Evolutionary conservation across 2,888 invertebrate genomes (phyloP).

Genomic region (Capitulum mitella): DNA sequence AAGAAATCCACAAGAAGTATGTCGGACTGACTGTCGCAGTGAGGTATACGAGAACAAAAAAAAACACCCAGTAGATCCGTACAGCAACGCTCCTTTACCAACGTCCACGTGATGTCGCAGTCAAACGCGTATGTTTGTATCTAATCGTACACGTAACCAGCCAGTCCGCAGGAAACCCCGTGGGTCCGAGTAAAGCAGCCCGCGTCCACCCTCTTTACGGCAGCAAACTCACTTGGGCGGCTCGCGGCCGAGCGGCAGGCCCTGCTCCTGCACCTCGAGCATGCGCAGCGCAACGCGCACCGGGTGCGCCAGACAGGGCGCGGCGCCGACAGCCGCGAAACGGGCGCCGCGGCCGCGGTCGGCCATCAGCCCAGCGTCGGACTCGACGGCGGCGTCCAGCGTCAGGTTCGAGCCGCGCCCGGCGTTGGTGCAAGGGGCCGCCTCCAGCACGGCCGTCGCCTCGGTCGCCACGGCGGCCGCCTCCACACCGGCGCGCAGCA

Average conservation of each 20-base stretch:
- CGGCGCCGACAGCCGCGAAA: constrained; percentile 81
- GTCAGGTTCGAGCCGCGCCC: constrained; percentile 91
- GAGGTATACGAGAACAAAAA: too few species aligned
- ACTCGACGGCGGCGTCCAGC: constrained; percentile 79
- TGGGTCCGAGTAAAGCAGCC: too few species aligned
- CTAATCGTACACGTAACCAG: neutral
- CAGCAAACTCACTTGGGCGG: constrained; percentile 53
- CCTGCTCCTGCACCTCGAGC: constrained; percentile 62
- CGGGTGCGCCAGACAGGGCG: constrained; percentile 74
- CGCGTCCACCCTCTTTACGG: neutral
- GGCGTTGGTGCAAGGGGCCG: constrained; percentile 85
- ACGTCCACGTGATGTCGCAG: too few species aligned
- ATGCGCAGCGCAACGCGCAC: constrained; percentile 68
- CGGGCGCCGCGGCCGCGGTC: constrained; percentile 53
- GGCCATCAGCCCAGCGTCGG: constrained; percentile 88
- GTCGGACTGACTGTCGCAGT: too few species aligned
- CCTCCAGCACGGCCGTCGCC: constrained; percentile 60
- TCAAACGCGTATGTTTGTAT: too few species aligned
- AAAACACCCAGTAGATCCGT: neutral
- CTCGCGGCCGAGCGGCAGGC: constrained; percentile 65
- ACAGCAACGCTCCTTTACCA: too few species aligned
- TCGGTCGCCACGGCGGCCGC: constrained; percentile 2
- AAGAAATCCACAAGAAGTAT: too few species aligned
- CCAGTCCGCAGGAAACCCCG: too few species aligned
- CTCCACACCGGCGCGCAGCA: constrained; percentile 7